These are phyloP conservation scores for Mesorhabditis sp. DNA, from an alignment of 2,888 invertebrate species.

Conservation along the genomic window DNA sequence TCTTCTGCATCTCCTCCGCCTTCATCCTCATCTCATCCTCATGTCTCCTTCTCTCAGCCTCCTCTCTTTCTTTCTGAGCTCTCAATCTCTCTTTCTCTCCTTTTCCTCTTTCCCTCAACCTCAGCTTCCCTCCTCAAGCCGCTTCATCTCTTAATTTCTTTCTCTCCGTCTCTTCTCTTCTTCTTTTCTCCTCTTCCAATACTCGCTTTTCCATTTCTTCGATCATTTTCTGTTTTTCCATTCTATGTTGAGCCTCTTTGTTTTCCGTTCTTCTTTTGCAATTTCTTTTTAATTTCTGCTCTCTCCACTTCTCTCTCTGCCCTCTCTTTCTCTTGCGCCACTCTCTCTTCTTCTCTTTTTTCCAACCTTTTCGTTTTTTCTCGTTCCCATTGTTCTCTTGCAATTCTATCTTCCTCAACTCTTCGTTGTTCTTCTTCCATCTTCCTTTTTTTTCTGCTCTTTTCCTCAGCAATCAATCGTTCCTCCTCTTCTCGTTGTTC, in stretches of 20 bases:
- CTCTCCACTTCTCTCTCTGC: not conserved
- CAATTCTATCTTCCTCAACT: not conserved
- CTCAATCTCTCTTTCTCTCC: not conserved
- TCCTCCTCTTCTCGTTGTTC: not conserved
- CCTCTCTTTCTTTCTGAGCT: not conserved
- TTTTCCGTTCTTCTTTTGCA: not conserved
- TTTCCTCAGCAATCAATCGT: not conserved
- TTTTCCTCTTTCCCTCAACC: not conserved
- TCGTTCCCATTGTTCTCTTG: slow-evolving; percentile 1
- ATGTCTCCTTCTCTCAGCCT: not conserved
- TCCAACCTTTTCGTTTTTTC: not conserved
- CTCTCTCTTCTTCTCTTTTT: slow-evolving; percentile 1
- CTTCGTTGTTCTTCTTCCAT: not conserved
- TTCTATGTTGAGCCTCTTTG: not conserved
- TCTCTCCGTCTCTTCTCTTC: no score
- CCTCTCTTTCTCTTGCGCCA: not conserved
- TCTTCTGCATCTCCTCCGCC: not conserved
- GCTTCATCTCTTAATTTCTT: no score
- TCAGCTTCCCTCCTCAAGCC: no score
- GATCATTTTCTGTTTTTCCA: not conserved
- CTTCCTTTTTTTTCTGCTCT: not conserved
- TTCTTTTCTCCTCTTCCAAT: no score
- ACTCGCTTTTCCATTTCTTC: not conserved
- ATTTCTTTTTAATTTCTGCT: not conserved
- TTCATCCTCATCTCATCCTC: slow-evolving; percentile 1